Percentiles rank a stretch among this genome's conserved stretches.
These are phyloP conservation scores for Phoebastria nigripes DNA, from an alignment of 2,797 vertebrate genomes.

Conservation along the genomic window DNA sequence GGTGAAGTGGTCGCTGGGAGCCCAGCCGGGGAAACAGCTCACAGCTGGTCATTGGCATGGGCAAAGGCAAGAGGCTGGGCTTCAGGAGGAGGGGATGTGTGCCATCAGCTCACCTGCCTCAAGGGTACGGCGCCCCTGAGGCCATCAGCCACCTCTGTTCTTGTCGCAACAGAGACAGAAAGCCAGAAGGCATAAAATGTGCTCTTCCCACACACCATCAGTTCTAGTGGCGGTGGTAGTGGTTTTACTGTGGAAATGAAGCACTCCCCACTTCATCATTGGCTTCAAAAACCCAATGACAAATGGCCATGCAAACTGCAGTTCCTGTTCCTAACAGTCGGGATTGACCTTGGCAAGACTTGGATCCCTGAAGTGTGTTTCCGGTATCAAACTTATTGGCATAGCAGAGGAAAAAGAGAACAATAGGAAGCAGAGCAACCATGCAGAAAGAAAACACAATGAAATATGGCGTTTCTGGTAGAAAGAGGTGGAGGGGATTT, in stretches of 20 bases:
- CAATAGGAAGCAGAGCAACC: neutral
- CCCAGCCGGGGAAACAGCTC: neutral
- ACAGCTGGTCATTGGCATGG: accelerated
- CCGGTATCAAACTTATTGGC: neutral
- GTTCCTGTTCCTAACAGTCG: neutral
- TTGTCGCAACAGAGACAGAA: neutral
- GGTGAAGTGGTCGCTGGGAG: neutral
- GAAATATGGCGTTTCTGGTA: accelerated
- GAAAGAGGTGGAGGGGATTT: neutral
- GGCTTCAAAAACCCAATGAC: neutral
- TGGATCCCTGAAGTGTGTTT: neutral
- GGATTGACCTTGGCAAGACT: neutral
- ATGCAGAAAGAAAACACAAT: neutral
- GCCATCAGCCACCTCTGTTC: neutral
- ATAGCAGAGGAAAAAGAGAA: neutral
- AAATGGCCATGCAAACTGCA: neutral
- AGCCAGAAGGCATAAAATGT: neutral
- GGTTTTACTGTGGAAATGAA: neutral
- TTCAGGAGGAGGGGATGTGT: neutral
- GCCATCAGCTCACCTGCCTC: neutral
- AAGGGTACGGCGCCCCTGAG: too few relatives aligned
- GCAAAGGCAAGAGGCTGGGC: neutral
- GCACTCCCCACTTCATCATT: neutral
- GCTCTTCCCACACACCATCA: neutral
- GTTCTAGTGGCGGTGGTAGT: neutral